A percentile compares a stretch with the other conserved stretches of the same genome.
phyloP scores from a whole-genome alignment of 2,797 vertebrate genomes.

The Eulemur rubriventer region DNA sequence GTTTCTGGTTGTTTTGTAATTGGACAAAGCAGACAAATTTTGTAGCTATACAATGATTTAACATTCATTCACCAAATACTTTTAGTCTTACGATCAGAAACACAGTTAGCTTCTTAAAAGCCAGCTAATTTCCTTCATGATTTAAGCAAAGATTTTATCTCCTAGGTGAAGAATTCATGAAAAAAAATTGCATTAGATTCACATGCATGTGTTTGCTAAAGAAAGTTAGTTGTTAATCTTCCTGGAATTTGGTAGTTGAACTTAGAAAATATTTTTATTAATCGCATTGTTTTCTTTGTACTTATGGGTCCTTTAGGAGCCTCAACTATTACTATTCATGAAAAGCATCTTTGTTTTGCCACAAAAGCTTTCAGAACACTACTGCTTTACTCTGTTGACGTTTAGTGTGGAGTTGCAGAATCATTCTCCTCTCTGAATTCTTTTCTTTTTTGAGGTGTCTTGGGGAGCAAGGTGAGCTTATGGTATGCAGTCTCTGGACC shows the following conservation, averaged over 20 bases:
- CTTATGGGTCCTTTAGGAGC: not conserved
- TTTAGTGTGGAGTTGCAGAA: rapidly evolving
- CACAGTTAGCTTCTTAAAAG: not conserved
- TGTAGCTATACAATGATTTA: not conserved
- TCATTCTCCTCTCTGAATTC: not conserved
- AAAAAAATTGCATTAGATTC: not conserved
- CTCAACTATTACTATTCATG: not conserved
- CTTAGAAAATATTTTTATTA: not conserved
- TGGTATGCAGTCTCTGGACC: not conserved
- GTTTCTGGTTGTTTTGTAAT: not conserved
- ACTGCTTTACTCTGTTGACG: rapidly evolving
- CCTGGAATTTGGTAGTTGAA: not conserved
- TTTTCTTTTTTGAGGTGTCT: not conserved
- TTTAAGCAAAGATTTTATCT: not conserved
- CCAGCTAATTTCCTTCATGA: not conserved
- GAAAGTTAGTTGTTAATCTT: not conserved
- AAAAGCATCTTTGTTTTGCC: not conserved
- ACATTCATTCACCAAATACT: not conserved
- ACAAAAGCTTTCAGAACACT: not conserved
- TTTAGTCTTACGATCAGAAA: not conserved
- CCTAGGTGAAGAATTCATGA: not conserved
- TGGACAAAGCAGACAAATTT: not conserved
- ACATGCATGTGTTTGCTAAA: not conserved
- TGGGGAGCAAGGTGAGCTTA: not conserved
- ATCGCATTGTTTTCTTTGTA: not conserved